These are phyloP conservation scores for Drosophila leontia DNA, from an alignment of 1,140 invertebrate species.

Conservation along the genomic window DNA sequence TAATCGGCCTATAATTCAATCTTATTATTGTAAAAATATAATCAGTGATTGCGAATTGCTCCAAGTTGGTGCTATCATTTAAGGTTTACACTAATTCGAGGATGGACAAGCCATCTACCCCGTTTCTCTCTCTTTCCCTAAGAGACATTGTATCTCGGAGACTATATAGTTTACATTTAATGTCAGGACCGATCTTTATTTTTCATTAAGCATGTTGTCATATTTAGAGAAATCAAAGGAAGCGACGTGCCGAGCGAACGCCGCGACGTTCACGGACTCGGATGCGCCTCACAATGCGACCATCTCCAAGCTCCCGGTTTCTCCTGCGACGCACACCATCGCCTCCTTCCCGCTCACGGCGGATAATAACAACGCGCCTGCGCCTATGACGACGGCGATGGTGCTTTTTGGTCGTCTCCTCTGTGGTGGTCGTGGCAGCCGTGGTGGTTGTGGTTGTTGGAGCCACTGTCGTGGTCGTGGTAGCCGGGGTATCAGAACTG, in stretches of 20 bases:
- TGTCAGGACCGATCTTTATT: background rate
- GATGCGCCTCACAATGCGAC: background rate
- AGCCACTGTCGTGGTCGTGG: background rate
- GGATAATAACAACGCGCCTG: background rate
- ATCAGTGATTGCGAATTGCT: no score
- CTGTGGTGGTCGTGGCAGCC: background rate
- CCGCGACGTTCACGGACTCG: conserved; percentile 2
- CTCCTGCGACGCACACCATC: background rate
- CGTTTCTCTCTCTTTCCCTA: no score
- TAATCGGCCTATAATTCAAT: no score
- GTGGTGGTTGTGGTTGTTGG: background rate
- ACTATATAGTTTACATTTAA: no score
- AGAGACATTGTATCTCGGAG: no score
- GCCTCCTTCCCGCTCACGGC: conserved; percentile 1
- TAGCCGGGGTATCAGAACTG: background rate
- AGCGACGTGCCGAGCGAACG: background rate
- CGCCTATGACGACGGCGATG: conserved; percentile 5
- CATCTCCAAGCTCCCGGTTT: background rate
- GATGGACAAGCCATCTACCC: no score
- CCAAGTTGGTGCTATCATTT: no score
- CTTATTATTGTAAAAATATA: no score
- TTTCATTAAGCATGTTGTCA: background rate
- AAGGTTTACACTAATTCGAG: no score
- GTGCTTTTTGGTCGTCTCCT: background rate
- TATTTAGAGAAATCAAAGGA: background rate